phyloP scores from a whole-genome alignment of 2,797 vertebrate species.

The Melanotaenia boesemani region DNA sequence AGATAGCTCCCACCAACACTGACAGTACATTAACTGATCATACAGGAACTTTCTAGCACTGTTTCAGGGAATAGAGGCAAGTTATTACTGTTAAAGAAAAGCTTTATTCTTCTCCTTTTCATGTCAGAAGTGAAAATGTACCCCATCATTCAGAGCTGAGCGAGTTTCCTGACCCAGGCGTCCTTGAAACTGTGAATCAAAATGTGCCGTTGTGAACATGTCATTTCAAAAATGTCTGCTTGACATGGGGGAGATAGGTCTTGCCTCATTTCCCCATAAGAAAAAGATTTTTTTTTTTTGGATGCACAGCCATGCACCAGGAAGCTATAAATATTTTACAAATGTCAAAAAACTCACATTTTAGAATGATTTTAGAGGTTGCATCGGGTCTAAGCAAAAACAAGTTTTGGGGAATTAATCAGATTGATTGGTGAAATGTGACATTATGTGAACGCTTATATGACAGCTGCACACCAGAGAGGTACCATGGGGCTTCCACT shows the following conservation, averaged over 20 bases:
- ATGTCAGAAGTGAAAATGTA: slow-evolving; percentile 5
- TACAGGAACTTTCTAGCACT: not conserved
- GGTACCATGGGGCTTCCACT: not conserved
- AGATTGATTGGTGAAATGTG: not conserved
- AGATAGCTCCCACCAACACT: not conserved
- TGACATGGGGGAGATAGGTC: slow-evolving; percentile 20
- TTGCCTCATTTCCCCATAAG: not conserved
- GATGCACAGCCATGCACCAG: not conserved
- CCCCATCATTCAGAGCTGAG: slow-evolving; percentile 7
- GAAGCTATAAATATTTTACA: not conserved
- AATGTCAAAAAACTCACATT: not conserved
- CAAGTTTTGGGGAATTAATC: not conserved
- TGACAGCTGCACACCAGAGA: not conserved
- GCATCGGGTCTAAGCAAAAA: not conserved
- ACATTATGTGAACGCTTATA: not conserved
- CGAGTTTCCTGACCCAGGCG: slow-evolving; percentile 9
- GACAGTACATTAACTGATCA: not conserved
- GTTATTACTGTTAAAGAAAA: not conserved
- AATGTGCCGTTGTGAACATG: slow-evolving; percentile 15
- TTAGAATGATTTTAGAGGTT: not conserved
- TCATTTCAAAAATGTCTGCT: slow-evolving; percentile 27
- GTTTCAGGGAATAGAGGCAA: not conserved
- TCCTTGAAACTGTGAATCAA: slow-evolving; percentile 36
- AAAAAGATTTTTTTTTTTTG: not conserved
- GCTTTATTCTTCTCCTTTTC: not conserved